A percentile compares a stretch with the other conserved stretches of the same genome.
Evolutionary conservation across 1,140 invertebrate species (phyloP).

Genomic region (Hypsibius dujardini): DNA sequence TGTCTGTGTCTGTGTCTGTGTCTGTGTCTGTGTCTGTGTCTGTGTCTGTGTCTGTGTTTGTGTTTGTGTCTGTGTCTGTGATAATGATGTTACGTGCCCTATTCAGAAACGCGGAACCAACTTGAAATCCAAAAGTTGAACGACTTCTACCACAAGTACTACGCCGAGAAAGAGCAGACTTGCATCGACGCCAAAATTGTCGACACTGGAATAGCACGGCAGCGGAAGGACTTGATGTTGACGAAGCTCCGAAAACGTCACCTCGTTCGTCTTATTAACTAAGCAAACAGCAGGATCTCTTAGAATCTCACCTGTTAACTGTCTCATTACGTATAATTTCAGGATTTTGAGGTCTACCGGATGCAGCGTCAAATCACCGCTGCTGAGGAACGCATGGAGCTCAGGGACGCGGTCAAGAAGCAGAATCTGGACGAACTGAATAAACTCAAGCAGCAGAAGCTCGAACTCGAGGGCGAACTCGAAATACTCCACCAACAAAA

Average conservation of each 20-base stretch:
- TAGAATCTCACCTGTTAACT: not conserved
- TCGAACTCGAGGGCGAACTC: not conserved
- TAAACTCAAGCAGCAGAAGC: not conserved
- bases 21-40: too few relatives aligned
- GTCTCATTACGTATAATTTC: not conserved
- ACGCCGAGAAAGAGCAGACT: conserved; percentile 8
- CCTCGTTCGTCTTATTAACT: not conserved
- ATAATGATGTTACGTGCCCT: not conserved
- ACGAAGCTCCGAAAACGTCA: conserved; percentile 1
- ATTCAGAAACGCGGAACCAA: not conserved
- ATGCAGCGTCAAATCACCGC: not conserved
- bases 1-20: too few relatives aligned
- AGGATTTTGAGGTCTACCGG: conserved; percentile 14
- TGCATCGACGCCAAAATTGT: conserved; percentile 10
- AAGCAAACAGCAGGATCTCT: too few relatives aligned
- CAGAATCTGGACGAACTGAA: not conserved
- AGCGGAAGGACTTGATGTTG: conserved; percentile 3
- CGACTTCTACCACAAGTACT: conserved; percentile 16
- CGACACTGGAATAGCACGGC: not conserved
- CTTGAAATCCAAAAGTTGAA: not conserved
- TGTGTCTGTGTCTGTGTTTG: too few relatives aligned
- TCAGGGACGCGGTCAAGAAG: not conserved
- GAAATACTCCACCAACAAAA: conserved; percentile 2
- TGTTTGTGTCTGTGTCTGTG: too few relatives aligned
- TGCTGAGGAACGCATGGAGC: conserved; percentile 4